A percentile compares a stretch with the other conserved stretches of the same genome.
Evolutionary conservation across 2,888 invertebrate genomes (phyloP).

Genomic region (Drosophila merina): DNA sequence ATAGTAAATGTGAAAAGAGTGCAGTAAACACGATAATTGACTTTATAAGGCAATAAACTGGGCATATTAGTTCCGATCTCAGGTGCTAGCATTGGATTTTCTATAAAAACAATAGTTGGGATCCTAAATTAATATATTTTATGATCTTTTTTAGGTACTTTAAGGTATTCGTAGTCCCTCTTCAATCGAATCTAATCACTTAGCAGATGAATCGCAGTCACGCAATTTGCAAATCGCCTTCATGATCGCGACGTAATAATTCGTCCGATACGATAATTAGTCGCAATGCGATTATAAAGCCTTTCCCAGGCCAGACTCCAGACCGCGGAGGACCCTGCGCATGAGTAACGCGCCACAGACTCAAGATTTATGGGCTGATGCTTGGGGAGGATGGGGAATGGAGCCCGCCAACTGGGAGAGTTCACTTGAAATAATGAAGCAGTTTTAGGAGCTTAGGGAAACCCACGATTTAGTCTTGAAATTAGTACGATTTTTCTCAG

Average conservation of each 20-base stretch:
- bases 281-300: conserved; percentile 81
- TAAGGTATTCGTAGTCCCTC: no score
- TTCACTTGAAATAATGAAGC: conserved; percentile 5
- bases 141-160: no score
- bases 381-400: conserved; percentile 3
- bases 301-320: conserved; percentile 52
- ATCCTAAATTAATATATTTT: no score
- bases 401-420: conserved; percentile 3
- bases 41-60: conserved; percentile 51
- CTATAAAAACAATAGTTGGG: no score
- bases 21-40: conserved; percentile 73
- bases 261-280: conserved; percentile 82
- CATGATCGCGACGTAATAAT: conserved; percentile 71
- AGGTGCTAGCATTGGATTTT: neutral
- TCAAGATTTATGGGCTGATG: conserved; percentile 62
- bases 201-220: conserved; percentile 36
- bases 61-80: conserved; percentile 35
- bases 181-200: conserved; percentile 41
- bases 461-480: no score
- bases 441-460: neutral
- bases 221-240: conserved; percentile 65
- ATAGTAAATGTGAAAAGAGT: conserved; percentile 61
- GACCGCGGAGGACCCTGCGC: conserved; percentile 56
- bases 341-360: conserved; percentile 72
- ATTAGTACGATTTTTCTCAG: neutral